phyloP scores from a whole-genome alignment of 2,113 vertebrate genomes.

The Mormoops blainvillei region DNA sequence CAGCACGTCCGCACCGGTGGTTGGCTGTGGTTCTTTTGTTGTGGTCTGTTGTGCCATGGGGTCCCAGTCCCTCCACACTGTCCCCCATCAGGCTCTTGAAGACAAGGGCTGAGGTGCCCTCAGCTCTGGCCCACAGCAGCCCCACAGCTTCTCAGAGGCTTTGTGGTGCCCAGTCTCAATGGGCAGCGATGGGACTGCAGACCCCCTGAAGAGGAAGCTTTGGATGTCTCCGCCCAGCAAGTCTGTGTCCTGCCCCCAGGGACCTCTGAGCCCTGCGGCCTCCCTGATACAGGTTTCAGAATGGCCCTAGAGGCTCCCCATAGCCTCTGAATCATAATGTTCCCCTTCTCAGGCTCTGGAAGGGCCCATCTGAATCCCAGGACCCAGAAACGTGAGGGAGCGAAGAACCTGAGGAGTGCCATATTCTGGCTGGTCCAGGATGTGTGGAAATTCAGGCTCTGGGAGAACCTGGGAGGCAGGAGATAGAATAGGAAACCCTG shows the following conservation, averaged over 20 bases:
- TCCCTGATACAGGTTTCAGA: conserved; percentile 60
- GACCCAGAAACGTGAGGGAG: neutral
- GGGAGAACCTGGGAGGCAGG: neutral
- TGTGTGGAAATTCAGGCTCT: neutral
- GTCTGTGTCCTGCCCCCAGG: neutral
- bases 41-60: neutral
- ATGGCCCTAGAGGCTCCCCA: conserved; percentile 55
- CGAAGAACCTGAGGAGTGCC: neutral
- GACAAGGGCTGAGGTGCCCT: neutral
- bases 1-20: neutral
- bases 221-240: neutral
- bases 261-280: neutral
- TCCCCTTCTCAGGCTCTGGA: conserved; percentile 20
- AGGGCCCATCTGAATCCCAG: conserved; percentile 22
- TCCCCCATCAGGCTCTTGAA: neutral
- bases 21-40: neutral
- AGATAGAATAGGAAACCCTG: no score
- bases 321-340: conserved; percentile 35
- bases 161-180: neutral
- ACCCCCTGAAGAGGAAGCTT: neutral
- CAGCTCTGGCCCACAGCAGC: neutral
- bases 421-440: conserved; percentile 54
- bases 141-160: neutral
- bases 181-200: neutral
- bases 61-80: neutral